A percentile compares a stretch with the other conserved stretches of the same genome.
These are phyloP conservation scores for Alexandromys fortis DNA, from an alignment of 2,113 vertebrate species.

Conservation along the genomic window DNA sequence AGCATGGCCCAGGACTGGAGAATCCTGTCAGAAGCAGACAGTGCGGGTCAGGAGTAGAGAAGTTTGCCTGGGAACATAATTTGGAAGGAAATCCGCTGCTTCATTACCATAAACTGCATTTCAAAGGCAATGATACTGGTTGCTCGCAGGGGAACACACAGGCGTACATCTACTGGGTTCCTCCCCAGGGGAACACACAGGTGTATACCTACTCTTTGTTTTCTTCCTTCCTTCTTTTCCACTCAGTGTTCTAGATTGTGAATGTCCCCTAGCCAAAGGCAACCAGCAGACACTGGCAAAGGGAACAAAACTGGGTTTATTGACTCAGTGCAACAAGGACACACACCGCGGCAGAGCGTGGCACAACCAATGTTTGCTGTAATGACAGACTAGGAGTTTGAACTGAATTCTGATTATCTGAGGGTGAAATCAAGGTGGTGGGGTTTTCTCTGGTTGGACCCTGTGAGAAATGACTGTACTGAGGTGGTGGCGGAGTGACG, in stretches of 20 bases:
- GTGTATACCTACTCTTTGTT: not conserved
- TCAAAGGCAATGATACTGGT: not conserved
- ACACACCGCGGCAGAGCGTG: not conserved
- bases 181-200: not conserved
- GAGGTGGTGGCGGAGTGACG: not conserved
- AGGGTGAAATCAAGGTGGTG: not conserved
- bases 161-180: too few relatives aligned
- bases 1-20: not conserved
- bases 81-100: not conserved
- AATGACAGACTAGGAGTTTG: not conserved
- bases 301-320: not conserved
- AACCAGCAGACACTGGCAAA: not conserved
- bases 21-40: not conserved
- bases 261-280: not conserved
- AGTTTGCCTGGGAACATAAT: constrained; percentile 26
- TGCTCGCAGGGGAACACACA: not conserved
- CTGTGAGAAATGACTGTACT: not conserved
- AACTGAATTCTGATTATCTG: not conserved
- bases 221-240: too few relatives aligned
- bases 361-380: not conserved
- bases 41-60: not conserved
- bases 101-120: not conserved
- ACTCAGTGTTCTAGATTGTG: not conserved
- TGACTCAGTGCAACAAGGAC: not conserved
- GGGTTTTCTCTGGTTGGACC: not conserved